Evolutionary conservation across 2,113 vertebrate genomes (phyloP).

Genomic region (Brachyhypopomus gauderio): DNA sequence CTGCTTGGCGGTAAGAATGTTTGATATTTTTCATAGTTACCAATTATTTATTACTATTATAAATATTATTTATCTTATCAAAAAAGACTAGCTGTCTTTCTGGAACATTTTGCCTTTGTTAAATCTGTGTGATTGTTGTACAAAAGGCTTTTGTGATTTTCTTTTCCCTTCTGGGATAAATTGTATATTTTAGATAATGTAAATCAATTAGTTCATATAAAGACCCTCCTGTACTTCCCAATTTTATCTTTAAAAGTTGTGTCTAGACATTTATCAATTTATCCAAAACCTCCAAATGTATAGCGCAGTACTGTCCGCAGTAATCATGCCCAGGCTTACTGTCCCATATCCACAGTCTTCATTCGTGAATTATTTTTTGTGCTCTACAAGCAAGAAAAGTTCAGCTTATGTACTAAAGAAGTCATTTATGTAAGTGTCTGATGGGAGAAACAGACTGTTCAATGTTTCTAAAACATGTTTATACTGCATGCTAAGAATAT

Average conservation of each 20-base stretch:
- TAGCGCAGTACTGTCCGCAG: not conserved
- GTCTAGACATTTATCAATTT: not conserved
- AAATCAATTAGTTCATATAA: too few relatives aligned
- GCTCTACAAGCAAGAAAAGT: not conserved
- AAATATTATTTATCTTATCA: too few relatives aligned
- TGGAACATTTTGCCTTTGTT: too few relatives aligned
- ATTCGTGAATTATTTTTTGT: not conserved
- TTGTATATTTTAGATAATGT: too few relatives aligned
- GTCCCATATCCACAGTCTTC: not conserved
- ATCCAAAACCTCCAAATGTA: not conserved
- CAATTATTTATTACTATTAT: not conserved
- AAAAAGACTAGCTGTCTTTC: not conserved
- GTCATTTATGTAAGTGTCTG: constrained; percentile 20
- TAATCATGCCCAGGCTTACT: not conserved
- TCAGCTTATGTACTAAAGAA: not conserved
- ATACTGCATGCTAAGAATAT: not conserved
- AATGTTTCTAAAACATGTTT: not conserved
- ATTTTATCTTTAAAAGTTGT: too few relatives aligned
- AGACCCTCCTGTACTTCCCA: too few relatives aligned
- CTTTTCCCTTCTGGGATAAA: too few relatives aligned
- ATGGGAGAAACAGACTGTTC: not conserved
- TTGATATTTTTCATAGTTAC: constrained; percentile 8
- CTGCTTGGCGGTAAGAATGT: not conserved
- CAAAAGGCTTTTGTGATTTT: too few relatives aligned
- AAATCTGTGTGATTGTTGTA: too few relatives aligned